Evolutionary conservation across 2,888 invertebrate species (phyloP), one percentile per base, ranked within the genome.

Genomic region (Crepidodera aurea): DNA sequence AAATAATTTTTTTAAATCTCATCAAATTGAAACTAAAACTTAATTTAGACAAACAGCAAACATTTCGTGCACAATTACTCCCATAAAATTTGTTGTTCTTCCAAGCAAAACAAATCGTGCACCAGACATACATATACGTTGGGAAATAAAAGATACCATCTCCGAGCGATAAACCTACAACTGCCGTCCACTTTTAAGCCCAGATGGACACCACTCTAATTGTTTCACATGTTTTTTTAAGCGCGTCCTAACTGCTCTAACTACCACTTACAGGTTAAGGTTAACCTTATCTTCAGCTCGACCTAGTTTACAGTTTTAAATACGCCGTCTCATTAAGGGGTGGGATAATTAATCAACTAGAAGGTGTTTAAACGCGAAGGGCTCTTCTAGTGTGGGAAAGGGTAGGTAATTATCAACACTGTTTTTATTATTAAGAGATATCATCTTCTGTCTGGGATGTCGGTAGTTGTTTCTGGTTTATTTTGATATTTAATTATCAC

Each of bases 91-190:
- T 16, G 19, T 12, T 37, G 19, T 34, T 34, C 34, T 29, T 19
- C 37, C 34, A 51, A 32, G 34, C 19, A 22, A 29, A 53, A 53
- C 16, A 40, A 53, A 40, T 40, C 40, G 40, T 18, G 15, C 29
- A 40, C 5, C 53, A 27, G 10, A 53, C 53, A 25, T 19, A 25
- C 10, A 29, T 53, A 40, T 53, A 16, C 53, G 59, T 51, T 59
- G 59, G 44, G 58, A 59, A 59, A 32, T 27, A 42, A 32, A 16
- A 51, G 59, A 53, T 60, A 60, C 27, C 13, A 60, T 60, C 60
- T 51, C 13, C 40, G 29, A 44, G 40, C 13, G 39, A 62, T 59
- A 62, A 59, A 48, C 34, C 13, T 6, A 25, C 55, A 62, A 60
- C 58, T 53, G 59, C 27, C 15, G 44, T 15, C 32, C 18, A 34